These are phyloP conservation scores for Andinoacara biseriatus DNA, from an alignment of 2,113 vertebrate genomes.

Conservation along the genomic window DNA sequence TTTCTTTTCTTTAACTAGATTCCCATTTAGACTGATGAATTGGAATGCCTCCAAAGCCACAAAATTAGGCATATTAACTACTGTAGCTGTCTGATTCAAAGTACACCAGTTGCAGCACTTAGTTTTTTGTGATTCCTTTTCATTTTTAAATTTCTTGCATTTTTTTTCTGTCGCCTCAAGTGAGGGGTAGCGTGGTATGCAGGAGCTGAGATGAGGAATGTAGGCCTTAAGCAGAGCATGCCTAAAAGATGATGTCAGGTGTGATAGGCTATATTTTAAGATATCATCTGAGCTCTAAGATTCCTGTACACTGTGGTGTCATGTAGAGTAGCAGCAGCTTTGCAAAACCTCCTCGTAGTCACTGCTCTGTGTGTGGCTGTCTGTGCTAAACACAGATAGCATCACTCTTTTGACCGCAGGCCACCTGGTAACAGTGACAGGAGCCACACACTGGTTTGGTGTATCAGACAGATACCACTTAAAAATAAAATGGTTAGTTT, in stretches of 20 bases:
- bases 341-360: conserved; percentile 1
- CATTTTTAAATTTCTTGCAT: background rate
- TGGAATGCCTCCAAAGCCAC: background rate
- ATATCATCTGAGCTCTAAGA: conserved; percentile 27
- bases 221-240: conserved; percentile 11
- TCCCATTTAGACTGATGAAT: conserved; percentile 15
- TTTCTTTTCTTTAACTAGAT: conserved; percentile 1
- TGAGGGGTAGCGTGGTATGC: background rate
- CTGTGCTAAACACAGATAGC: conserved; percentile 25
- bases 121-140: background rate
- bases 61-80: background rate
- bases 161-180: conserved; percentile 16
- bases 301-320: conserved; percentile 38
- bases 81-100: background rate
- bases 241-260: conserved; percentile 44
- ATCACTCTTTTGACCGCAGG: conserved; percentile 24
- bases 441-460: background rate
- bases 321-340: conserved; percentile 36
- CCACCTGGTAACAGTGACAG: conserved; percentile 12
- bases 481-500: background rate
- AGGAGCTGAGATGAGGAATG: conserved; percentile 12
- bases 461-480: background rate
- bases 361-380: conserved; percentile 17
- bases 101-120: background rate
- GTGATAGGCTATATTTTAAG: conserved; percentile 58